A percentile compares a stretch with the other conserved stretches of the same genome.
These are phyloP conservation scores for Aplysina aerophoba DNA, from an alignment of 37 sponge, comb jelly and placozoan genomes.

Conservation along the genomic window DNA sequence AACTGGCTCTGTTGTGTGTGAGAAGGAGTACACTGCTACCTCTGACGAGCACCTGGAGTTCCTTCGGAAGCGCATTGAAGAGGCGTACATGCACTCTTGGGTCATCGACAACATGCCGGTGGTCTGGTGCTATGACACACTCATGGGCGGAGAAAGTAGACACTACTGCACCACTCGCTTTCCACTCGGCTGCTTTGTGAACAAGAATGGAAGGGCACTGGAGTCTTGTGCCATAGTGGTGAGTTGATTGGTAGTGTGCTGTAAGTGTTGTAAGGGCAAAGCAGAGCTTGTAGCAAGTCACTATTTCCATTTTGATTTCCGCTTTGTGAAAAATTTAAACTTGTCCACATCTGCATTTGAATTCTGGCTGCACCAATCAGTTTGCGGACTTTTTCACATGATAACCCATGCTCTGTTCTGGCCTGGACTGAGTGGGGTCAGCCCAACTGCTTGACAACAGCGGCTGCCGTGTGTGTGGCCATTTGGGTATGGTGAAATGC, in stretches of 20 bases:
- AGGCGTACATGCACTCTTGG: constrained; percentile 84
- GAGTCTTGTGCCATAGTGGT: constrained; percentile 81
- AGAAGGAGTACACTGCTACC: constrained; percentile 11
- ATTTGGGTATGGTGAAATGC: too few relatives aligned
- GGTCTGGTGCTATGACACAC: constrained; percentile 85
- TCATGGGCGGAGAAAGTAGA: constrained; percentile 41
- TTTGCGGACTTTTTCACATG: too few relatives aligned
- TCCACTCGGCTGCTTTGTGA: constrained; percentile 95
- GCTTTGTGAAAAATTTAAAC: too few relatives aligned
- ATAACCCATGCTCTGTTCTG: too few relatives aligned
- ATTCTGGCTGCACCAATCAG: too few relatives aligned
- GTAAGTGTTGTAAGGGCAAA: not conserved
- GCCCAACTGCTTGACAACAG: too few relatives aligned
- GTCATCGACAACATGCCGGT: constrained; percentile 99
- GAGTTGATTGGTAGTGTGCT: constrained; percentile 26
- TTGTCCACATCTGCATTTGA: too few relatives aligned
- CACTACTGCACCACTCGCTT: constrained; percentile 89
- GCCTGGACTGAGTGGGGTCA: too few relatives aligned
- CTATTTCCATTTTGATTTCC: too few relatives aligned
- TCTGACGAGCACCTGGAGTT: constrained; percentile 54
- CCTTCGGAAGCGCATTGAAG: constrained; percentile 62
- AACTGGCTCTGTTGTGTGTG: constrained; percentile 10
- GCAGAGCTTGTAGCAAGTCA: not conserved
- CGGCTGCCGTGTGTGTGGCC: too few relatives aligned
- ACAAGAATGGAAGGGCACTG: constrained; percentile 52